A percentile compares a stretch with the other conserved stretches of the same genome.
Conservation (phyloP, 2,888 invertebrate genomes). For the Platycnemis pennipes region DNA sequence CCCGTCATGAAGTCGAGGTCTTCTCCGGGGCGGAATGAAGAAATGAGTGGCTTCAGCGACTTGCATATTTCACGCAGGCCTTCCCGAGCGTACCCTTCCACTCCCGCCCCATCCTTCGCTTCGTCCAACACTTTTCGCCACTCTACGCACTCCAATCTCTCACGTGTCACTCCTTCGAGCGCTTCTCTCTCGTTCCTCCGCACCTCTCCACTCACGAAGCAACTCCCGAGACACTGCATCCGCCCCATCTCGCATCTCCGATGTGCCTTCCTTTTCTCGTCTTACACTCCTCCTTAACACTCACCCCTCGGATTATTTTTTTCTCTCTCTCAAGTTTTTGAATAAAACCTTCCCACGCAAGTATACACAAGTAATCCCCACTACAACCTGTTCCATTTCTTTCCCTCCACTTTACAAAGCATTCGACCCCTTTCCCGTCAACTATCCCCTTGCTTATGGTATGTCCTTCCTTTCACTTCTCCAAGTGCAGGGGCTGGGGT, state of each 20-base stretch:
- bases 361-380: no score
- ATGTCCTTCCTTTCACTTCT: no score
- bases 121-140: not conserved
- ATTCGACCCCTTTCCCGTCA: no score
- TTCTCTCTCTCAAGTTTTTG: not conserved
- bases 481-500: no score
- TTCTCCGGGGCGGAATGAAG: not conserved
- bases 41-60: not conserved
- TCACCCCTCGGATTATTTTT: no score
- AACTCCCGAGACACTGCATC: no score
- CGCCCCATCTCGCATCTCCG: not conserved
- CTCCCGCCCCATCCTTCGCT: conserved; percentile 4
- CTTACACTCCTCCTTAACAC: no score
- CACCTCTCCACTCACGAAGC: no score
- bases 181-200: not conserved
- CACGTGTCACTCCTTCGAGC: conserved; percentile 14
- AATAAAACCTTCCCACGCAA: no score
- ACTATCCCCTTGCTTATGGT: no score
- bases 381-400: no score
- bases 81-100: not conserved
- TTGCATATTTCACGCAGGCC: not conserved
- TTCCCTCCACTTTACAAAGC: no score
- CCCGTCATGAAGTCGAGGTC: not conserved
- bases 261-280: not conserved
- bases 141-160: not conserved